Evolutionary conservation across 2,113 vertebrate genomes (phyloP), one percentile per base, ranked within the genome.

Genomic region (Pogonocichla stellata): DNA sequence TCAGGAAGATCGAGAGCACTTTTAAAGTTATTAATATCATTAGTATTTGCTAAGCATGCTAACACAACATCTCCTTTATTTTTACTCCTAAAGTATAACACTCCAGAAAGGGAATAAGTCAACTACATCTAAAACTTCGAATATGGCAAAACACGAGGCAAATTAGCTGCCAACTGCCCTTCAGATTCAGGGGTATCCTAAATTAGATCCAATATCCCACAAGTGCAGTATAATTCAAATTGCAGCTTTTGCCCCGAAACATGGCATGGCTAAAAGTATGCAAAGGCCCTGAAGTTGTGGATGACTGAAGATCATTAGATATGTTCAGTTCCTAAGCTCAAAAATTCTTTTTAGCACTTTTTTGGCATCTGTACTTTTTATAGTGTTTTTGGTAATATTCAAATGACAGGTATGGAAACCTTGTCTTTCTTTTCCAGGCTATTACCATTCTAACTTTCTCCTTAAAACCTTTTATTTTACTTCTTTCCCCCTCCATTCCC

Each of bases 1-100:
- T 89, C 73, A 69, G 61, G 88, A 79, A 77, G 40, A 60, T 48
- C 2, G 73, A 95, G 81, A 92, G 75, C 38, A 72, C 51, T 89
- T 86, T 43, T 24, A 69, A 81, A 92, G 33, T 74, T 78, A 75
- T 61, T 93, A 94, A 82, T 53, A 86, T 47, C 61, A 80, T 90
- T 90, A 92, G 14, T 22, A 92, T 92, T 80, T 93, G 54, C 54
- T 83, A 19, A 34, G 77, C 80, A 85, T 70, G 9, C 42, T 86
- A 91, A 92, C 16, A 57, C 14, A 88, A 34, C 18, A 65, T 17
- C 65, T 87, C 31, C 47, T 81, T 60, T 79, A 64, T 64, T 93
- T 93, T 91, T 34, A 61, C 28, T 75, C 40, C 50, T 84, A 7
- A 70, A 67, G 20, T 19, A 33, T 26, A 91, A 56, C 7, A 14